Evolutionary conservation across 2,888 invertebrate genomes (phyloP).

Genomic region (Zygogramma bicolorata): DNA sequence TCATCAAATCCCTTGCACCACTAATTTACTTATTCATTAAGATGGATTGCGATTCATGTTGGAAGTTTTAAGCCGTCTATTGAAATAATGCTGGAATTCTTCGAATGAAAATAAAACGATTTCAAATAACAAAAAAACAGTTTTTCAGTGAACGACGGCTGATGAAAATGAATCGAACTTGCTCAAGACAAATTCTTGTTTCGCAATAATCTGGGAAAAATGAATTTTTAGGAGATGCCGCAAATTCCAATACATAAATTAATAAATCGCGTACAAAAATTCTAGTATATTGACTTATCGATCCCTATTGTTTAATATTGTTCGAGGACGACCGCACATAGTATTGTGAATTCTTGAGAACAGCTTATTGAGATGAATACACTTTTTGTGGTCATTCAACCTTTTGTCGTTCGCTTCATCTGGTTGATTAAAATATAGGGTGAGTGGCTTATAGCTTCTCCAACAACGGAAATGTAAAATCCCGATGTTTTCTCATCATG

Average conservation of each 20-base stretch:
- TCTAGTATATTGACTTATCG: conserved; percentile 16
- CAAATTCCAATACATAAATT: conserved; percentile 25
- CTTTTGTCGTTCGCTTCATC: conserved; percentile 1
- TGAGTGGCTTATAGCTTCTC: neutral
- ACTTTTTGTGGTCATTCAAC: neutral
- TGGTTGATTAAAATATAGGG: neutral
- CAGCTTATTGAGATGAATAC: conserved; percentile 1
- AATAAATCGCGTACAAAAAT: conserved; percentile 12
- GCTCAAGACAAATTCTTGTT: conserved; percentile 10
- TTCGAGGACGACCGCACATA: conserved; percentile 10
- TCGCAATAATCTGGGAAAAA: conserved; percentile 21
- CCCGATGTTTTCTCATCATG: neutral
- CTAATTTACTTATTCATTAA: too few relatives aligned
- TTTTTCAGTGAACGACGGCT: neutral
- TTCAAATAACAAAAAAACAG: neutral
- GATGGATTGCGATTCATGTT: too few relatives aligned
- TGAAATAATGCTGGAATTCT: neutral
- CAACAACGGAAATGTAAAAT: neutral
- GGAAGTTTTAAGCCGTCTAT: neutral
- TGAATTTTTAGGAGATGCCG: conserved; percentile 18
- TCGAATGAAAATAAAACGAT: neutral
- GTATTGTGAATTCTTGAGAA: conserved; percentile 9
- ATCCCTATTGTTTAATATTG: conserved; percentile 18
- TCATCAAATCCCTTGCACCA: too few relatives aligned
- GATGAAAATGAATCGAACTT: neutral